Base-by-base conservation (phyloP, 2,113 vertebrate species). In the Enhydra lutris region DNA sequence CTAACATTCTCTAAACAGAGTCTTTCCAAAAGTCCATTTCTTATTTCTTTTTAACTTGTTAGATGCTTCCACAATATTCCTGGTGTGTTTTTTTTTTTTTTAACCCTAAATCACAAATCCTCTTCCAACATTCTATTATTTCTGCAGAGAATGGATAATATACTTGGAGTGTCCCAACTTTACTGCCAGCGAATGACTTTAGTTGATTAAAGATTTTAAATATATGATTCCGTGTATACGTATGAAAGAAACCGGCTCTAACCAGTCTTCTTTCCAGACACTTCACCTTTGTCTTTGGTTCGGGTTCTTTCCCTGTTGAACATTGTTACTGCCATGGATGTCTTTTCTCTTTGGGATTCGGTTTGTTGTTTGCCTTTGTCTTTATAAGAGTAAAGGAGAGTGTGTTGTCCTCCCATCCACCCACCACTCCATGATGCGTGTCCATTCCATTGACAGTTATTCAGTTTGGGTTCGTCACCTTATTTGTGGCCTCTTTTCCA, bases 401-500 rank as follows among this genome's bases (percentile, higher is more conserved):
- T 65, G 50, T 45, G 67, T 82, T 69, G 50, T 88, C 76, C 3
- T 2, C 73, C 14, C 88, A 9, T 96, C 80, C 74, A 52, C 63
- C 89, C 63, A 55, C 96, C 91, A 29, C 57, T 45, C 10, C 4
- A 17, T 97, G 95, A 82, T 42, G 7, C 94, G 11, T 89, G 52
- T 98, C 88, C 98, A 91, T 99, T 93, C 95, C 96, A 91, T 98
- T 98, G 95, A 78, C 97, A 99, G 99, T 99, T 89, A 99, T 99
- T 98, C 99, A 99, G 98, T 99, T 99, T 98, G 99, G 99, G 95
- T 99, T 99, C 96, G 99, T 99, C 96, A 99, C 99, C 89, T 98
- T 99, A 84, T 99, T 99, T 89, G 99, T 99, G 99, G 99, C 99
- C 0, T 99, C 99, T 0, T 99, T 99, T 71, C 99, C 99, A n/a